These are phyloP conservation scores for Platygyra sinensis DNA, from an alignment of 64 coral and sea anemone species.

Conservation along the genomic window DNA sequence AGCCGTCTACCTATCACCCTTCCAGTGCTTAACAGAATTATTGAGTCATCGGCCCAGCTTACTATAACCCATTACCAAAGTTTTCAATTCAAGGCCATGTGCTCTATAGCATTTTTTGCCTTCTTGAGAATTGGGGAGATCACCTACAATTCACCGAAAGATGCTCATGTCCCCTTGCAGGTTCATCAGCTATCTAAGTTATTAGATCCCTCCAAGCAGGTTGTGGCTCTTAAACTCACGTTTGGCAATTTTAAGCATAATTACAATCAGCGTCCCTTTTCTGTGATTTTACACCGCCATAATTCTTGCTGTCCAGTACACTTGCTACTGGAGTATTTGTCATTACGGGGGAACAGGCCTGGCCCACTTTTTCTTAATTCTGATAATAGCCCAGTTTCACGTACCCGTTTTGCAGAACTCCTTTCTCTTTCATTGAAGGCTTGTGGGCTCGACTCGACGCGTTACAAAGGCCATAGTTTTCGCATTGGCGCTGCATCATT, in stretches of 20 bases:
- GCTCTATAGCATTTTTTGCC: conserved; percentile 47
- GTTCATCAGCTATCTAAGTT: conserved; percentile 23
- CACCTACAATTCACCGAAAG: background rate
- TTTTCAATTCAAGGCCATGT: conserved; percentile 68
- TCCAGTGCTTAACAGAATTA: conserved; percentile 30
- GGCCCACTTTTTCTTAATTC: too few relatives aligned
- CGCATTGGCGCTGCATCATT: too few relatives aligned
- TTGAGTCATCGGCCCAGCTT: background rate
- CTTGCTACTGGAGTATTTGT: conserved; percentile 13
- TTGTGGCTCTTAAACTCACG: conserved; percentile 36
- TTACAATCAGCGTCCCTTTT: conserved; percentile 30
- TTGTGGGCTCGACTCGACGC: conserved; percentile 36
- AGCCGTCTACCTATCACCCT: conserved; percentile 47
- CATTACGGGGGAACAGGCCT: background rate
- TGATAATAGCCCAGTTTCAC: background rate
- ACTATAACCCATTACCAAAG: conserved; percentile 35
- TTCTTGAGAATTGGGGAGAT: conserved; percentile 50
- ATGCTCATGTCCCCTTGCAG: background rate
- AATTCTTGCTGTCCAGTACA: conserved; percentile 44
- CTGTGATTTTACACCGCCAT: conserved; percentile 24
- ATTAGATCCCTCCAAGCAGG: background rate
- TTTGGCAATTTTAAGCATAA: too few relatives aligned
- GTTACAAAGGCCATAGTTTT: too few relatives aligned
- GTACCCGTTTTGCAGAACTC: conserved; percentile 4
- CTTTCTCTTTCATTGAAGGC: conserved; percentile 35